Evolutionary conservation across 1,140 invertebrate genomes (phyloP).

Genomic region (Frieseomelitta varia): DNA sequence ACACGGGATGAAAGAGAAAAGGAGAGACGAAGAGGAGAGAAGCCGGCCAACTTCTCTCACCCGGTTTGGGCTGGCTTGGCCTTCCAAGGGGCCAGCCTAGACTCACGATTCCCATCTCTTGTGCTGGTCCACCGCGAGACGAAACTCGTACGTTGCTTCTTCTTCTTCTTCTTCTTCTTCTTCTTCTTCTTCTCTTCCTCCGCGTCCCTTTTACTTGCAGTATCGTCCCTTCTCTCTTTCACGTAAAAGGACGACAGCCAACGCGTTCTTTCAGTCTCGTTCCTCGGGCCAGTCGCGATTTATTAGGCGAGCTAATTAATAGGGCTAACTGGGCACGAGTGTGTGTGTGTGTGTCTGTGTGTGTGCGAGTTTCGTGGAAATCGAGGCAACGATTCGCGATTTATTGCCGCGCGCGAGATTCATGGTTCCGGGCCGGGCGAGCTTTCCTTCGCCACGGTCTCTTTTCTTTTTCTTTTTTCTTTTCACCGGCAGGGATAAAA

Average conservation of each 20-base stretch:
- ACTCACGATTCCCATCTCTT: constrained; percentile 67
- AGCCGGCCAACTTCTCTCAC: constrained; percentile 67
- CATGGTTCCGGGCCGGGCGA: constrained; percentile 21
- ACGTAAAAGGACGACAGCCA: constrained; percentile 12
- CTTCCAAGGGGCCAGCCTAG: constrained; percentile 60
- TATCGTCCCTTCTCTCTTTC: background rate
- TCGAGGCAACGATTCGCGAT: constrained; percentile 66
- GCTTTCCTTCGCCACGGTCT: constrained; percentile 19
- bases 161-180: constrained; percentile 43
- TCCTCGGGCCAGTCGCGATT: constrained; percentile 62
- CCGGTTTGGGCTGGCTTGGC: constrained; percentile 60
- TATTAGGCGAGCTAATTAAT: constrained; percentile 78
- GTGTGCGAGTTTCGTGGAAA: constrained; percentile 66
- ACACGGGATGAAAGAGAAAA: constrained; percentile 36
- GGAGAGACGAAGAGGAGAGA: constrained; percentile 39
- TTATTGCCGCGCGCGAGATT: constrained; percentile 55
- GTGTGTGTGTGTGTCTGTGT: constrained; percentile 19
- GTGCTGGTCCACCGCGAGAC: constrained; percentile 61
- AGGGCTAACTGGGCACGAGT: constrained; percentile 60
- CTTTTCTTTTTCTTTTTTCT: too few species aligned
- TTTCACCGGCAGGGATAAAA: background rate
- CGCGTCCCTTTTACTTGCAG: background rate
- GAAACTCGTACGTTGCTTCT: constrained; percentile 62
- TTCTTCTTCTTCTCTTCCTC: constrained; percentile 21
- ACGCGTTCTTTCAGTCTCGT: constrained; percentile 3